Conservation (phyloP, 2,113 vertebrate genomes). For the Piaya cayana region DNA sequence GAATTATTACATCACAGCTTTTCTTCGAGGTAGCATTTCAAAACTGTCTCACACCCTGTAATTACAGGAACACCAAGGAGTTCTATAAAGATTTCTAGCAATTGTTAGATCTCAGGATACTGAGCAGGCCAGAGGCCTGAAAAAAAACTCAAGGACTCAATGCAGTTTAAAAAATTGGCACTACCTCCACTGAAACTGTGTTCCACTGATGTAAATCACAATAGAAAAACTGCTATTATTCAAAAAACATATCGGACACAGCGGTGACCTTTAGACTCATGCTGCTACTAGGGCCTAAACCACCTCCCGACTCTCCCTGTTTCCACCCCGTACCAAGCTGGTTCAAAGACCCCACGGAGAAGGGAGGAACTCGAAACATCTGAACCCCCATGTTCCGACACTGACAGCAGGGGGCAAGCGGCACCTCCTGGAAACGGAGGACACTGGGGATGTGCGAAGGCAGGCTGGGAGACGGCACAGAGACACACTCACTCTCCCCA, state of each 20-base stretch:
- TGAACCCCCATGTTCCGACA: not conserved
- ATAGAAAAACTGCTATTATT: fast-evolving
- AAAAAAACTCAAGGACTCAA: not conserved
- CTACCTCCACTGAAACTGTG: not conserved
- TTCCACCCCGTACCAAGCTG: too few relatives aligned
- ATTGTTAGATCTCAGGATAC: not conserved
- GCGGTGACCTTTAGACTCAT: not conserved
- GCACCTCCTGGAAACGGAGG: not conserved
- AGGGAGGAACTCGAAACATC: not conserved
- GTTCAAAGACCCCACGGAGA: not conserved
- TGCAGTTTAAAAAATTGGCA: fast-evolving
- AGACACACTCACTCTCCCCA: too few relatives aligned
- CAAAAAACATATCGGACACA: not conserved
- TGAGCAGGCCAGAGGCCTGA: not conserved
- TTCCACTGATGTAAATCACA: fast-evolving
- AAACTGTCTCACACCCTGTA: not conserved
- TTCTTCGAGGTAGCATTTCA: not conserved
- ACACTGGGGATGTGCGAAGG: not conserved
- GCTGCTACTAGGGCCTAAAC: not conserved
- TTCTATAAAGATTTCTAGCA: not conserved
- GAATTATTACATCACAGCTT: not conserved
- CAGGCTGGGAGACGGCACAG: not conserved
- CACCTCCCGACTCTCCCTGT: too few relatives aligned
- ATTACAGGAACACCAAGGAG: not conserved
- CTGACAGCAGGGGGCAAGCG: not conserved